Evolutionary conservation across 2,113 vertebrate species (phyloP).

Genomic region (Sturnira hondurensis): DNA sequence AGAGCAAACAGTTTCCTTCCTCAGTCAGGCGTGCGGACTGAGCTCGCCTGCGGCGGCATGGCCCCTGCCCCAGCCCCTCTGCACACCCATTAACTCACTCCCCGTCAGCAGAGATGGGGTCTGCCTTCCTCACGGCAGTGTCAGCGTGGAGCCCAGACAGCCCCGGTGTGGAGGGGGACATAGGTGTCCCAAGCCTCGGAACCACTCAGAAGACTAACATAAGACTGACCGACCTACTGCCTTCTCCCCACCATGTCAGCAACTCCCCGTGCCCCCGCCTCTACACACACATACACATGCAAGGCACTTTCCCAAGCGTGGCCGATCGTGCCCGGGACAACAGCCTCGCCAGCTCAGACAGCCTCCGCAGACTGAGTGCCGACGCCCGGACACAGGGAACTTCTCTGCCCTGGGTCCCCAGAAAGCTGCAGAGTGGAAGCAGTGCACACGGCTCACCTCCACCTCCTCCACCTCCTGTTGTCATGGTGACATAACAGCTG

Average conservation of each 20-base stretch:
- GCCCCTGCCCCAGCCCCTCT: rapidly evolving
- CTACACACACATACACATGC: neutral
- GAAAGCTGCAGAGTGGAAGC: slow-evolving; percentile 52
- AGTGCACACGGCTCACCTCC: slow-evolving; percentile 65
- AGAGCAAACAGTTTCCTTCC: neutral
- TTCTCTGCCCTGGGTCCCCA: slow-evolving; percentile 38
- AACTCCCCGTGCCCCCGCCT: rapidly evolving
- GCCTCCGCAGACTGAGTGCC: neutral
- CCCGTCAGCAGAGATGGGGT: rapidly evolving
- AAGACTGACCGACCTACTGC: neutral
- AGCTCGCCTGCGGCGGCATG: rapidly evolving
- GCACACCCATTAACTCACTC: rapidly evolving
- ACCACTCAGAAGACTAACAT: neutral
- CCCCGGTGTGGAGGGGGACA: neutral
- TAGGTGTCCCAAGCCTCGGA: neutral
- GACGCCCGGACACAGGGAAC: neutral
- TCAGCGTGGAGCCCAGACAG: neutral
- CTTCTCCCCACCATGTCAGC: neutral
- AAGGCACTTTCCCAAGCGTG: neutral
- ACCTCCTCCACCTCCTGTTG: slow-evolving; percentile 65
- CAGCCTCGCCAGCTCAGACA: neutral
- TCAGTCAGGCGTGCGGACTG: neutral
- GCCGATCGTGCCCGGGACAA: neutral
- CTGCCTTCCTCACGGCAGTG: rapidly evolving
- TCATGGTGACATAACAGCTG: slow-evolving; percentile 58